Conservation (phyloP, 2,888 invertebrate species). For the Synergus laeviventris region DNA sequence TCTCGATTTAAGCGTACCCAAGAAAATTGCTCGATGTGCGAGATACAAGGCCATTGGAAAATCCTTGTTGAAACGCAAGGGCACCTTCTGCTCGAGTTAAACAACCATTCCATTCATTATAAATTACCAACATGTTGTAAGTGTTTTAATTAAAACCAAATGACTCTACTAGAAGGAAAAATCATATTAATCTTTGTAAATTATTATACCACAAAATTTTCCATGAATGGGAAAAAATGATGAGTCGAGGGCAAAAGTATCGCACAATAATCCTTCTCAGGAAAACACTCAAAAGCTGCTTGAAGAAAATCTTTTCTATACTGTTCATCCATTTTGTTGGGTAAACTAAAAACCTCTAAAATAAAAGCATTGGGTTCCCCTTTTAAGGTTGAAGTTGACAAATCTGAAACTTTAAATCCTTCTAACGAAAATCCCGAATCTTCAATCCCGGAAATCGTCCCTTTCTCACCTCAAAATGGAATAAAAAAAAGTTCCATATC, state of each 20-base stretch:
- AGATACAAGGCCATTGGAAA: slow-evolving; percentile 76
- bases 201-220: slow-evolving; percentile 78
- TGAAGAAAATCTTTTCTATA: slow-evolving; percentile 79
- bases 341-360: slow-evolving; percentile 80
- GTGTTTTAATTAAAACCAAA: slow-evolving; percentile 2
- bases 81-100: slow-evolving; percentile 62
- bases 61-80: slow-evolving; percentile 68
- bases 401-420: slow-evolving; percentile 26
- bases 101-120: slow-evolving; percentile 31
- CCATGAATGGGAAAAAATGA: slow-evolving; percentile 78
- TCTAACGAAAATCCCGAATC: slow-evolving; percentile 40
- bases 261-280: slow-evolving; percentile 81
- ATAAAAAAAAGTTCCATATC: neutral
- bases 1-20: slow-evolving; percentile 58
- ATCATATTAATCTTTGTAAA: neutral
- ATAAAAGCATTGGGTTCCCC: slow-evolving; percentile 81
- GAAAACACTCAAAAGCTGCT: slow-evolving; percentile 83
- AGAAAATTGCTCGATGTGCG: slow-evolving; percentile 72
- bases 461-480: neutral
- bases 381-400: slow-evolving; percentile 36
- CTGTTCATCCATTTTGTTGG: slow-evolving; percentile 78
- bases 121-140: slow-evolving; percentile 1
- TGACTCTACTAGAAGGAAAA: neutral
- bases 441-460: neutral
- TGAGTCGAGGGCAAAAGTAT: slow-evolving; percentile 79